Conservation (phyloP, 2,113 vertebrate genomes). For the Eclectus roratus region DNA sequence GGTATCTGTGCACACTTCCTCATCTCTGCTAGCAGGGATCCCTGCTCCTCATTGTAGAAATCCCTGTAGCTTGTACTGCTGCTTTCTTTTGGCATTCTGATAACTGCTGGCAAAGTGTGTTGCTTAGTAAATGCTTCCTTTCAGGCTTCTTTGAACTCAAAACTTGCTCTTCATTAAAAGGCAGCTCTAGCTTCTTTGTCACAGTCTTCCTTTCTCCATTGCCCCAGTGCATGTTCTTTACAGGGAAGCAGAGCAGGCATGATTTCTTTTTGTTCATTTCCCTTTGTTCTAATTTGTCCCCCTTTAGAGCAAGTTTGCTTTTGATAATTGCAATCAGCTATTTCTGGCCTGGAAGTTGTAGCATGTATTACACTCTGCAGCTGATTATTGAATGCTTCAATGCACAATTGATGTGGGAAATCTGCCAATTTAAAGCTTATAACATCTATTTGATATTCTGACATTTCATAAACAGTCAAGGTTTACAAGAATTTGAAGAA, state of each 20-base stretch:
- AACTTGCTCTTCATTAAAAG: neutral
- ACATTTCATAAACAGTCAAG: neutral
- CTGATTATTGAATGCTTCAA: neutral
- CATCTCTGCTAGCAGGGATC: neutral
- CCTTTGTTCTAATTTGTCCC: neutral
- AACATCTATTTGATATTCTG: neutral
- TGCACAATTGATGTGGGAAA: neutral
- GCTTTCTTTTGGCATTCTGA: neutral
- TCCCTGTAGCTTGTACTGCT: neutral
- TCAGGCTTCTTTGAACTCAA: neutral
- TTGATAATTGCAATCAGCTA: neutral
- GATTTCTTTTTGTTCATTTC: neutral
- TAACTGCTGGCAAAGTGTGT: neutral
- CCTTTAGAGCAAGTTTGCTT: neutral
- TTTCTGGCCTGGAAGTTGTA: neutral
- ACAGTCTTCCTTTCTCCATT: neutral
- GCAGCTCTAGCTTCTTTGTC: neutral
- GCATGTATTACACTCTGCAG: accelerated
- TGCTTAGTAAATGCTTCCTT: neutral
- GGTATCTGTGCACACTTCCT: neutral
- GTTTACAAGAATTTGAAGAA: neutral
- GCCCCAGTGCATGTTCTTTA: neutral
- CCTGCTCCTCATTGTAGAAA: neutral
- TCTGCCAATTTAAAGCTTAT: neutral
- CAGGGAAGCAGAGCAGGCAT: neutral